phyloP scores from a whole-genome alignment of 2,797 vertebrate genomes.

The Alcedo quadribrachys region DNA sequence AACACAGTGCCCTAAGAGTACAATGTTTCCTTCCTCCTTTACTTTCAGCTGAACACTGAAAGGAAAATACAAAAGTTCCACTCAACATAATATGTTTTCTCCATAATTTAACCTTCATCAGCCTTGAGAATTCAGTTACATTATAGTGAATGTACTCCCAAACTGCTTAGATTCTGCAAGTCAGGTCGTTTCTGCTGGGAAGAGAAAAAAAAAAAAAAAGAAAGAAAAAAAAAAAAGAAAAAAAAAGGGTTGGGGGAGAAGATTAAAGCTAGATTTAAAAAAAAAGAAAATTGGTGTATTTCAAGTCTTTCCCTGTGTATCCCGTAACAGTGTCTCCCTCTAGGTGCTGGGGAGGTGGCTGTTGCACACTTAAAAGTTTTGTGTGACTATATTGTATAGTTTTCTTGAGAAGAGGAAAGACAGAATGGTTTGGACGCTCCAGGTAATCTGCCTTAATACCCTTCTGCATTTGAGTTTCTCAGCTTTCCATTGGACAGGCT shows the following conservation, averaged over 20 bases:
- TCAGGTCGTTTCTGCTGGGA: not conserved
- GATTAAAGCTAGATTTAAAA: not conserved
- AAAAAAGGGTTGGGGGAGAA: too few species aligned
- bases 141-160: not conserved
- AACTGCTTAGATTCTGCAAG: not conserved
- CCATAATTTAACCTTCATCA: not conserved
- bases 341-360: not conserved
- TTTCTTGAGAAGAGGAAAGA: conserved; percentile 16
- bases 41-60: not conserved
- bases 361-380: not conserved
- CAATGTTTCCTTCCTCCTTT: not conserved
- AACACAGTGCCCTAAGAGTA: not conserved
- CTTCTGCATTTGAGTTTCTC: conserved; percentile 76
- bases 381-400: not conserved
- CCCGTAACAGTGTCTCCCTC: not conserved
- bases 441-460: conserved; percentile 85
- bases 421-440: conserved; percentile 65
- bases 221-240: accelerated
- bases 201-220: too few species aligned
- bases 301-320: not conserved
- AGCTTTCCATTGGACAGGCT: conserved; percentile 77
- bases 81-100: not conserved
- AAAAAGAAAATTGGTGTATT: not conserved
- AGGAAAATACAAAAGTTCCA: not conserved
- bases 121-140: not conserved